phyloP scores from a whole-genome alignment of 2,113 vertebrate species.

The Todiramphus chloris region DNA sequence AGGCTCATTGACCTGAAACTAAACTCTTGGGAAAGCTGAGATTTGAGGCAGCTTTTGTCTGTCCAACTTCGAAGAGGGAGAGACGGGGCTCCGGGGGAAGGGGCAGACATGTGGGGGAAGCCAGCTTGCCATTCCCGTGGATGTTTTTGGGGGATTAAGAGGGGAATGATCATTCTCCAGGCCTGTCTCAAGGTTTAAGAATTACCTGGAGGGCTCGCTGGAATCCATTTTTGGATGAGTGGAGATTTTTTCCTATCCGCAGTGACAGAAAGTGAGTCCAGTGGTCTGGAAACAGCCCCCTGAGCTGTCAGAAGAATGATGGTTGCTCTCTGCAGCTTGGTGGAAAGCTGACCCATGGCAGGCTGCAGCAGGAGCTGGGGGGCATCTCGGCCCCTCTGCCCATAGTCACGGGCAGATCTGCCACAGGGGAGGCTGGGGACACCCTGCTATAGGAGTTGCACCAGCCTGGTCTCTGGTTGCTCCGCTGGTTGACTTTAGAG shows the following conservation, averaged over 20 bases:
- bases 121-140: background rate
- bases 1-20: conserved; percentile 9
- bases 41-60: background rate
- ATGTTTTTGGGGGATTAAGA: conserved; percentile 27
- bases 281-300: background rate
- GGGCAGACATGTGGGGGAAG: background rate
- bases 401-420: fast-evolving
- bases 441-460: fast-evolving
- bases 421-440: background rate
- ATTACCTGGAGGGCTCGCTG: conserved; percentile 30
- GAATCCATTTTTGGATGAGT: conserved; percentile 19
- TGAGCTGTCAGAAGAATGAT: background rate
- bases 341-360: background rate
- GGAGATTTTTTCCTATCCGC: conserved; percentile 24
- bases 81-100: background rate
- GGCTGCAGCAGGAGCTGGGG: background rate
- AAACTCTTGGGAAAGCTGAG: background rate
- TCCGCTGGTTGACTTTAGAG: background rate
- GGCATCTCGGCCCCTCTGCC: background rate
- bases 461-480: background rate
- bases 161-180: background rate
- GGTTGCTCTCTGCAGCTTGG: background rate
- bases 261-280: background rate
- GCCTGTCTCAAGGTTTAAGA: background rate
- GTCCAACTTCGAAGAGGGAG: fast-evolving